Conservation (phyloP, 2,113 vertebrate species). For the Rhineura floridana region DNA sequence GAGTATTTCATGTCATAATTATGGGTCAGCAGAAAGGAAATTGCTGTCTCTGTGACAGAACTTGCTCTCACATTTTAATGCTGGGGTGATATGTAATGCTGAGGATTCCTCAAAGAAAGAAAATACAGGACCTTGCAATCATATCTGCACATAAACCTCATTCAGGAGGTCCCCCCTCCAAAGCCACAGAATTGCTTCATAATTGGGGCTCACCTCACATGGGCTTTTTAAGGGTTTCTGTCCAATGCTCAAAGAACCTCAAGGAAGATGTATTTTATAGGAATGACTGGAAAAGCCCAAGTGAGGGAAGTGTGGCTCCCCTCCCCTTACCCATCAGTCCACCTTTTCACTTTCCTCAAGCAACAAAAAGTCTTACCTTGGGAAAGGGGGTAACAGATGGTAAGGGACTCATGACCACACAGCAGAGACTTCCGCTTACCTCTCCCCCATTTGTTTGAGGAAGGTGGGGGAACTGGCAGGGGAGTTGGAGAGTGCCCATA, state of each 20-base stretch:
- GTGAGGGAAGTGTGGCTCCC: background rate
- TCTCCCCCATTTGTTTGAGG: background rate
- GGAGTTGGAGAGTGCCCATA: too few species aligned
- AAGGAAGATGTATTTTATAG: background rate
- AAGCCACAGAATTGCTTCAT: background rate
- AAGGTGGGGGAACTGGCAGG: background rate
- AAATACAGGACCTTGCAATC: background rate
- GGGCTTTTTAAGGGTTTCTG: background rate
- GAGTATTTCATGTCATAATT: slow-evolving; percentile 22
- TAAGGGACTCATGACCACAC: background rate
- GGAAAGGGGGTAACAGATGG: background rate
- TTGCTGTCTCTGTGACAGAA: slow-evolving; percentile 24
- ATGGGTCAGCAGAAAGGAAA: slow-evolving; percentile 40
- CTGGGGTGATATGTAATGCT: background rate
- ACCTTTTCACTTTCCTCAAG: background rate
- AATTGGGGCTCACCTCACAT: background rate
- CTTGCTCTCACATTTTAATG: slow-evolving; percentile 22
- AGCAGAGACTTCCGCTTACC: background rate
- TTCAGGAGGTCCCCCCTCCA: background rate
- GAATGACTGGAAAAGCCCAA: background rate
- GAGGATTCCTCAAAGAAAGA: background rate
- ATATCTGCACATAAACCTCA: background rate
- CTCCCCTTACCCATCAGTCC: background rate
- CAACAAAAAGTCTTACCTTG: background rate
- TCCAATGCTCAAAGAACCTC: background rate